Evolutionary conservation across 2,113 vertebrate genomes (phyloP), one percentile per base, ranked within the genome.

Genomic region (Riparia riparia): DNA sequence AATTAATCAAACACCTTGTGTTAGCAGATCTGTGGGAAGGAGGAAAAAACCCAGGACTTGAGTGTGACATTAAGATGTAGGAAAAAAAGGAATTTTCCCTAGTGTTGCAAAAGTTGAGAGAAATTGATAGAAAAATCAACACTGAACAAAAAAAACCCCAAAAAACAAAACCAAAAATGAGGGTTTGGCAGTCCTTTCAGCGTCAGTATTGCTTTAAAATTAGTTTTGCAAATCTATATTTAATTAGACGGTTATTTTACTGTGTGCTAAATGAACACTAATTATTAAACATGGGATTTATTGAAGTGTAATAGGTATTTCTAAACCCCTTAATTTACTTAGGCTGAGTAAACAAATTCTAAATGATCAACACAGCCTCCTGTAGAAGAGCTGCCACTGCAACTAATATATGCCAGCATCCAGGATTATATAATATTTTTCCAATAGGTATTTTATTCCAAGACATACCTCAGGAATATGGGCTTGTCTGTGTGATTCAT

Each of bases 221-320:
- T 88, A 94, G 45, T 86, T 91, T 77, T 92, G 87, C 44, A 83
- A 72, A 96, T 93, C 85, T 90, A 7, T 56, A 66, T 89, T 89
- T 94, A 86, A 92, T 93, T 89, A 78, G 60, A 44, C 54, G 80
- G 61, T 49, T 72, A 65, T 57, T 82, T 64, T 81, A 86, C 71
- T 61, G 60, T 37, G 63, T 87, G 49, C 73, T 89, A 95, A 96
- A 86, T 47, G 92, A 92, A 82, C 56, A 34, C 44, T 82, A 56
- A 93, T 93, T 95, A 93, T 90, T 86, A 82, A 93, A 87, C 81
- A 71, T 82, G 39, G 77, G 66, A 76, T 96, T 93, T 92, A 90
- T 47, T 85, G 72, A 94, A 72, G 41, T 71, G 41, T 70, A 80
- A 84, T 77, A 83, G 42, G 44, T 82, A 66, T 94, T 86, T 81